Evolutionary conservation across 2,113 vertebrate genomes (phyloP), one percentile per base, ranked within the genome.

Genomic region (Microtus richardsoni): DNA sequence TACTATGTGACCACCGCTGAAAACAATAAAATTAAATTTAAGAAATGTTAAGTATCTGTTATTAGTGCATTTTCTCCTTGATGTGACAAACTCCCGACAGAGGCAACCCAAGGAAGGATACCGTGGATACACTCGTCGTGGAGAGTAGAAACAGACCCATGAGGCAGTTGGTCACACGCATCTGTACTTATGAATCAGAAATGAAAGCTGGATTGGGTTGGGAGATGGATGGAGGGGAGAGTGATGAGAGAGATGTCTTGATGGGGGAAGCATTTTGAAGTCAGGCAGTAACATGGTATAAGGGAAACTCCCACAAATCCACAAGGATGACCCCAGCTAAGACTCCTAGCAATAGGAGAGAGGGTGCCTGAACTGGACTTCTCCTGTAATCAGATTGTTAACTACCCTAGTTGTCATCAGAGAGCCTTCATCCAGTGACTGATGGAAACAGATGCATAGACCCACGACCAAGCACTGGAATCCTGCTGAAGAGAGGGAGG

Each of bases 21-120:
- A 39, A 80, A 26, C 26, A 75, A 85, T 39, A 93, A 84, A 95
- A 93, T 73, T 88, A 71, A n/a, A 93, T 33, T 4, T 84, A 78
- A 73, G 36, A 92, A 90, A 74, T 90, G 86, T 33, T 64, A 82
- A 89, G 58, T 36, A 47, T 68, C 33, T 14, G 30, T 52, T 52
- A 58, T 58, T 7, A 58, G 58, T 58, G 19, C 19, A 68, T 30
- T 49, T 49, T 36, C 19, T 70, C 39, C 12, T 70, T 47, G 19
- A 36, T 52, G 30, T 24, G 21, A n/a, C 30, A 70, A 70, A 49
- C 17, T 9, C 14, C 33, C 14, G 30, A n/a, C 30, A 52, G 14
- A 87, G 26, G 41, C 41, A 52, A 49, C 3, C 22, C 14, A 47
- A 9, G 12, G 11, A 13, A 70, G 44, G 26, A 24, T 4, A 6